These are phyloP conservation scores for Furcifer pardalis DNA, from an alignment of 2,797 vertebrate species.

Conservation along the genomic window DNA sequence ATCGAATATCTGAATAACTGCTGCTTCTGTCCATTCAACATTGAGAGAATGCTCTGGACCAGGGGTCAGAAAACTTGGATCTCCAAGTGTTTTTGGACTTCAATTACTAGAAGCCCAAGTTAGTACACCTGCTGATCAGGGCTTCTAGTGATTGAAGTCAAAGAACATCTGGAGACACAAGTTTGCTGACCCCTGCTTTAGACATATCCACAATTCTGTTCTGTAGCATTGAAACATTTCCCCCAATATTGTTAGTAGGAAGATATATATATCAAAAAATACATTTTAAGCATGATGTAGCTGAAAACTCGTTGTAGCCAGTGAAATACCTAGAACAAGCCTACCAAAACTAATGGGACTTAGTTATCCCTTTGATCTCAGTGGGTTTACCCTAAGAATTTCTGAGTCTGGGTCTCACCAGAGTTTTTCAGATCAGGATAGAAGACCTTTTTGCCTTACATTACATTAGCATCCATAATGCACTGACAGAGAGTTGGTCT, in stretches of 20 bases:
- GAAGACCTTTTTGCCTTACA: slow-evolving; percentile 26
- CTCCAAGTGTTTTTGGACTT: no score
- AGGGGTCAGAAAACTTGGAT: no score
- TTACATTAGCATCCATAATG: slow-evolving; percentile 27
- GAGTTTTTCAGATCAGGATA: neutral
- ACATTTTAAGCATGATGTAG: neutral
- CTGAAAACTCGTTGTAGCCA: neutral
- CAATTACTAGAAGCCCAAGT: no score
- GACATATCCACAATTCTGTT: neutral
- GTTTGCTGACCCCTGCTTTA: no score
- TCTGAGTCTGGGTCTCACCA: neutral
- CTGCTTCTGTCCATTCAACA: neutral
- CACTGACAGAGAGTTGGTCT: slow-evolving; percentile 17
- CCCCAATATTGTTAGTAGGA: neutral
- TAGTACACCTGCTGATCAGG: no score
- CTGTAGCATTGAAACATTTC: neutral
- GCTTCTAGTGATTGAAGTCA: no score
- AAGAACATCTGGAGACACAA: no score
- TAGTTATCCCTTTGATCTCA: neutral
- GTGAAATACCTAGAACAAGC: neutral
- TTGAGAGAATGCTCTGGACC: neutral
- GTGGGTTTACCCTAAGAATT: neutral
- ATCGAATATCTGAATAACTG: neutral
- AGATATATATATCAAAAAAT: neutral
- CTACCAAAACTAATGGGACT: neutral